phyloP scores from a whole-genome alignment of 2,888 invertebrate genomes.

The Drosophila melanosoma region DNA sequence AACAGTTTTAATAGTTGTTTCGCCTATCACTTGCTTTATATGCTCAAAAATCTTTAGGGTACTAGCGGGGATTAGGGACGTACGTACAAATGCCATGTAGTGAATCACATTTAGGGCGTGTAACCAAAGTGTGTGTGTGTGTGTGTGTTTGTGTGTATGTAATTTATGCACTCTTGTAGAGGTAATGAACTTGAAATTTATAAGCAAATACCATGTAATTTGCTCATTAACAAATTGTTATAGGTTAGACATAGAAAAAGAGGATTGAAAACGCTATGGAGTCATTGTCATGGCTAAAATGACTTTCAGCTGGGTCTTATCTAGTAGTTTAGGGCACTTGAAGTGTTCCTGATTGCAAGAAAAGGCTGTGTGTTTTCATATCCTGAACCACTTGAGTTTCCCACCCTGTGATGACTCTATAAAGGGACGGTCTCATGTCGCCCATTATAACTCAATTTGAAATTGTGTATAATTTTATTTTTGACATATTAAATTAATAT shows the following conservation, averaged over 20 bases:
- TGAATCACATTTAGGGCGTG: conserved; percentile 67
- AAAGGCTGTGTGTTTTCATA: not conserved
- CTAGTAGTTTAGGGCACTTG: conserved; percentile 9
- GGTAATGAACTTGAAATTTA: conserved; percentile 59
- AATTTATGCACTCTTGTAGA: conserved; percentile 41
- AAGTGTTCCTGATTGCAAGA: conserved; percentile 26
- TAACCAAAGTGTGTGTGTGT: conserved; percentile 26
- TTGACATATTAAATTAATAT: conserved; percentile 80
- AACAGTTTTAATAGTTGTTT: conserved; percentile 67
- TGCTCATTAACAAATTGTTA: conserved; percentile 72
- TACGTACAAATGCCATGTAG: conserved; percentile 11
- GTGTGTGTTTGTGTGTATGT: conserved; percentile 14
- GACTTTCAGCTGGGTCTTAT: conserved; percentile 19
- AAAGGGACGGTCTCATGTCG: conserved; percentile 32
- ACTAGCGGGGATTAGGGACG: conserved; percentile 17
- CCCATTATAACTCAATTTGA: conserved; percentile 69
- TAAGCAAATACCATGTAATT: conserved; percentile 68
- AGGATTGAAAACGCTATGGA: conserved; percentile 5
- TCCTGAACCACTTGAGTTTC: conserved; percentile 46
- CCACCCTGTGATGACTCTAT: conserved; percentile 35
- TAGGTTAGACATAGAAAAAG: conserved; percentile 19
- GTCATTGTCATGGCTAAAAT: conserved; percentile 25
- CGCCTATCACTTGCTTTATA: conserved; percentile 43
- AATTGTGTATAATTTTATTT: conserved; percentile 72
- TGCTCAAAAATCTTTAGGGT: conserved; percentile 30